A percentile compares a stretch with the other conserved stretches of the same genome.
Evolutionary conservation across 2,113 vertebrate genomes (phyloP).

Genomic region (Lampris megalopsis): DNA sequence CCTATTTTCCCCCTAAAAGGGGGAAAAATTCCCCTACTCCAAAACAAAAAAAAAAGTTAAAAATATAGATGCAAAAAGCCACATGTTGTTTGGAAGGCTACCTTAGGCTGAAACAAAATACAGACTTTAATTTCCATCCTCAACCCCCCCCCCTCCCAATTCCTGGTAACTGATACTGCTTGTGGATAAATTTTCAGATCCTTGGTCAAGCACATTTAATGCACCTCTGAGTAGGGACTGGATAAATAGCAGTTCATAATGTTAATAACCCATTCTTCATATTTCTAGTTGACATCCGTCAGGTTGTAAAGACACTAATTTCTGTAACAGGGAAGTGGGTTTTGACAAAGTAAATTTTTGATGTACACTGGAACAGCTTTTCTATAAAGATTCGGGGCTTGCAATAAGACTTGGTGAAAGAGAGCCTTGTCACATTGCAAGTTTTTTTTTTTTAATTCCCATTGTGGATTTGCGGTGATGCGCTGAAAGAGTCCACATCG

Average conservation of each 20-base stretch:
- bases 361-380: not conserved
- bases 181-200: slow-evolving; percentile 1
- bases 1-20: too few species aligned
- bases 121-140: not conserved
- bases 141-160: not conserved
- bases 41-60: too few species aligned
- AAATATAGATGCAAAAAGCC: too few species aligned
- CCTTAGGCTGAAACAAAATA: not conserved
- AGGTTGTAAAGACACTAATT: not conserved
- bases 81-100: not conserved
- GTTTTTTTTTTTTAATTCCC: not conserved
- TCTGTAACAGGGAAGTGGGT: slow-evolving; percentile 21
- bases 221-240: slow-evolving; percentile 37
- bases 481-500: not conserved
- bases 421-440: not conserved
- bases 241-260: slow-evolving; percentile 9
- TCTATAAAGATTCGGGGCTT: not conserved
- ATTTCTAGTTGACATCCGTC: slow-evolving; percentile 9
- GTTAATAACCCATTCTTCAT: slow-evolving; percentile 34
- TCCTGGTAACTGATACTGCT: slow-evolving; percentile 29
- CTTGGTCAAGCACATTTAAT: slow-evolving; percentile 58
- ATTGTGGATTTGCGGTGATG: not conserved
- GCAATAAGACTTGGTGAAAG: not conserved
- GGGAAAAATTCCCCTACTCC: too few species aligned
- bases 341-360: slow-evolving; percentile 11